phyloP scores from a whole-genome alignment of 2,797 vertebrate genomes.

The Carduelis carduelis region DNA sequence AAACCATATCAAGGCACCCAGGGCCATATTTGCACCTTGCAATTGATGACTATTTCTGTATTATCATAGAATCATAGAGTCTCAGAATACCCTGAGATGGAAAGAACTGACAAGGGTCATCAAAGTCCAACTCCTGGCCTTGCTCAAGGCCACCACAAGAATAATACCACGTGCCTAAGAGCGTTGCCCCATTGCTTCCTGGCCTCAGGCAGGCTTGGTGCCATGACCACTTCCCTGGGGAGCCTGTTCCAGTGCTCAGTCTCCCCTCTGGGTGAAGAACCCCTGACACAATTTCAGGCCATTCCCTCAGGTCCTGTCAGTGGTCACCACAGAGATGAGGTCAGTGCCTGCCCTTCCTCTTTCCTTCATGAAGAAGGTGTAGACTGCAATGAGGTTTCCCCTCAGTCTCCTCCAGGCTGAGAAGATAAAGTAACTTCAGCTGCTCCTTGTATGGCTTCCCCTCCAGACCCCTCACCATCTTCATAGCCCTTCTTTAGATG shows the following conservation, averaged over 20 bases:
- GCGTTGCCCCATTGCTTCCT: not conserved
- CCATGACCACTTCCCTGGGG: not conserved
- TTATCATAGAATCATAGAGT: not conserved
- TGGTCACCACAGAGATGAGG: not conserved
- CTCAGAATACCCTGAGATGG: not conserved
- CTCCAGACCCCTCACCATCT: not conserved
- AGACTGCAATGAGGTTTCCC: fast-evolving
- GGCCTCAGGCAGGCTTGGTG: not conserved
- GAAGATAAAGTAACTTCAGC: not conserved
- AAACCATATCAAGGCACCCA: not conserved
- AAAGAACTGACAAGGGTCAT: not conserved
- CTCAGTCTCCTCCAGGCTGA: not conserved
- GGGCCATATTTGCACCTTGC: not conserved
- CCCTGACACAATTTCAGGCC: not conserved
- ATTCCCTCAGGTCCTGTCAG: fast-evolving
- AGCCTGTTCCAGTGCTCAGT: fast-evolving
- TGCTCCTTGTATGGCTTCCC: not conserved
- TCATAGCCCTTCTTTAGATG: not conserved
- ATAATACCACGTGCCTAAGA: too few species aligned
- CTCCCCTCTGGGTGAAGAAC: not conserved
- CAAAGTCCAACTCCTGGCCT: not conserved
- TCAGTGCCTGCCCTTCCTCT: not conserved
- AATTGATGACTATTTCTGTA: not conserved
- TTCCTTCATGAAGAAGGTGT: fast-evolving
- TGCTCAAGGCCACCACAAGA: not conserved